These are phyloP conservation scores for Chromis chromis DNA, from an alignment of 2,797 vertebrate species.

Conservation along the genomic window DNA sequence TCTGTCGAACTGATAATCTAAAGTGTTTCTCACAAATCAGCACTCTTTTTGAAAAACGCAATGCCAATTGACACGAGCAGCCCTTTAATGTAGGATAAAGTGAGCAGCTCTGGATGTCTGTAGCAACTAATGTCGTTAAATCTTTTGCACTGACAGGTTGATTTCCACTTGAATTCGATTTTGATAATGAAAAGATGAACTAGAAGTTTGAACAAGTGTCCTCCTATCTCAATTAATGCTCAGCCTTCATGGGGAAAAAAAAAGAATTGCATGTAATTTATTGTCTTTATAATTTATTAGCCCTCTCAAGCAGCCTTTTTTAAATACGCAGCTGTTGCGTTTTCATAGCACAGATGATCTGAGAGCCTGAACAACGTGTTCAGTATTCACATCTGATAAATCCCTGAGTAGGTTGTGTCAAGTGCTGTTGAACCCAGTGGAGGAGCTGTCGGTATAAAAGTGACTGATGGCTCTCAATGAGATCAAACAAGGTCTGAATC, in stretches of 20 bases:
- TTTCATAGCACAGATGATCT: neutral
- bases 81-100: neutral
- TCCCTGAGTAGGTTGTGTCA: neutral
- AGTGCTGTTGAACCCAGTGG: constrained; percentile 13
- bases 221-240: neutral
- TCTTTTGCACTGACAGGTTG: too few relatives aligned
- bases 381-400: constrained; percentile 7
- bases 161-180: too few relatives aligned
- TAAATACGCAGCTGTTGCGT: constrained; percentile 19
- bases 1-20: too few relatives aligned
- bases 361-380: neutral
- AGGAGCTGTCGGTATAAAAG: neutral
- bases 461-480: neutral
- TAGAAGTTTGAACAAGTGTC: neutral
- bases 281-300: neutral
- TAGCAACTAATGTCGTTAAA: too few relatives aligned
- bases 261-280: neutral
- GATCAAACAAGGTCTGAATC: constrained; percentile 35
- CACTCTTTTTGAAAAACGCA: neutral
- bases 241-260: neutral
- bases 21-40: too few relatives aligned
- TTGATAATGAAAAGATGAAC: too few relatives aligned
- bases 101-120: neutral
- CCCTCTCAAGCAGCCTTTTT: neutral
- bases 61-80: neutral